Evolutionary conservation across 2,797 vertebrate species (phyloP), one percentile per base, ranked within the genome.

Genomic region (Anguilla obscura): DNA sequence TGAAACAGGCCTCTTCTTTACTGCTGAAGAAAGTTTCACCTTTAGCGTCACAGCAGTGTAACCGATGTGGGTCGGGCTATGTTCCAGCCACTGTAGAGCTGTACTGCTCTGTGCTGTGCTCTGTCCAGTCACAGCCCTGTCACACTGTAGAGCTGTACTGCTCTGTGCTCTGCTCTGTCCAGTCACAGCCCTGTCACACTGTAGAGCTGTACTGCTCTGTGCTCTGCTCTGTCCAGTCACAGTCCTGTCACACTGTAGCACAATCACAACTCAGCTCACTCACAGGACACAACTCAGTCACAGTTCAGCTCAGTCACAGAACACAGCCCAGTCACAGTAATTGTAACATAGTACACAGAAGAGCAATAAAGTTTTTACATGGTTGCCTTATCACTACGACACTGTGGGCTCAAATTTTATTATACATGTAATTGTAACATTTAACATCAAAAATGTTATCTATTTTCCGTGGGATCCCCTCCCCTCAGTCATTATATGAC

Each of bases 1-100:
- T 40, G 86, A 89, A 88, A 93, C 93, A 93, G 92, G 90, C 27
- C 27, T 86, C 91, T 93, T 93, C 92, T 94, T 95, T 94, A 94
- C 92, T 58, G 86, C 63, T 33, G 12, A 40, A 40, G 27, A 8
- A 27, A n/a, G 9, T 40, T 45, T 40, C 40, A 36, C 3, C 14
- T 40, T 40, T 40, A 12, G 36, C 4, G 36, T 36, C 36, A 33
- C 14, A 21, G 24, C 63, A 9, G 12, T 66, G 24, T 66, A 7
- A 12, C 5, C 9, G 21, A n/a, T 24, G 24, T n/a, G 63, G 4
- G 24, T 18, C 58, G 16, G 58, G 16, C 16, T 63, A 16, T 63
- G 18, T 63, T 63, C 69, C 18, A 18, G 40, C 66, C 52, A 87
- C 87, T 71, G 84, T 16, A 63, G 24, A 66, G 24, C 95, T 92